Evolutionary conservation across 2,888 invertebrate genomes (phyloP), one percentile per base, ranked within the genome.

Genomic region (Sturmia bella): DNA sequence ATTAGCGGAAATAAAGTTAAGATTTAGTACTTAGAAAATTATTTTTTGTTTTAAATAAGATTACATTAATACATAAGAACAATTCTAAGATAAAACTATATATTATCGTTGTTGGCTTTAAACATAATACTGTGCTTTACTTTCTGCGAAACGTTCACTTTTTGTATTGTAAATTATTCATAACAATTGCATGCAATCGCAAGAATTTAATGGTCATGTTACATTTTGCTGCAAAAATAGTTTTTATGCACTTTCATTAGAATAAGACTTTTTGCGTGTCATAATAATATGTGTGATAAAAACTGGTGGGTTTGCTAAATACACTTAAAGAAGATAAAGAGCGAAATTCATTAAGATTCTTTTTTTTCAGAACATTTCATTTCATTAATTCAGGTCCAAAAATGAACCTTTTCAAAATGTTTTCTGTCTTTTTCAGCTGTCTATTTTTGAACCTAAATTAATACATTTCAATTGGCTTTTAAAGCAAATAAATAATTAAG

Each of bases 281-380:
- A 78, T 61, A 78, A 78, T 75, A 59, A 72, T 52, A 76, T 69
- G 77, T 82, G 68, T 66, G 64, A 72, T 78, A 78, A 57, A 57
- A 64, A 64, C 64, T 72, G 43, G 41, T 39, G 13, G 21, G 24
- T 7, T 15, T 41, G 3, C 43, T 27, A 43, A 57, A 24, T 57
- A 41, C 70, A 64, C 56, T 64, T 3, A 13, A 61, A 48, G 3
- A 70, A 77, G 61, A n/a, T 9, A 9, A 1, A n/a, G 13, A 13
- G 27, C 27, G 3, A 27, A 27, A 27, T 6, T 27, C 27, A 4
- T 27, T 27, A 4, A 27, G 6, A 4, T 27, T 27, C 3, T 6
- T 27, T 6, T n/a, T n/a, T n/a, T n/a, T n/a, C n/a, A n/a, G n/a
- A n/a, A n/a, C n/a, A n/a, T n/a, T n/a, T n/a, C n/a, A n/a, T n/a